phyloP scores from a whole-genome alignment of 2,888 invertebrate genomes.

The Thymelicus sylvestris region DNA sequence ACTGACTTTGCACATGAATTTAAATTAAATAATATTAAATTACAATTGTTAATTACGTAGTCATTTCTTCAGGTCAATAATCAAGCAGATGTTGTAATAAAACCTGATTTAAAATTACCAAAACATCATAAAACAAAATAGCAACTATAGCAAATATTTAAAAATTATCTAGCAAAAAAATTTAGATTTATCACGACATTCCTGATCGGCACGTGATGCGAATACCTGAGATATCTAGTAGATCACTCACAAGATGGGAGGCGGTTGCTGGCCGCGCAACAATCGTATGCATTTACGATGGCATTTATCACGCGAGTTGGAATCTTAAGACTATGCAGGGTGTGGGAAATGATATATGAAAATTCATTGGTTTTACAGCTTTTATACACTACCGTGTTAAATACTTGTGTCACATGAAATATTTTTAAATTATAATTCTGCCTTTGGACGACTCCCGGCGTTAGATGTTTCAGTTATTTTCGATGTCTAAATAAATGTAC shows the following conservation, averaged over 20 bases:
- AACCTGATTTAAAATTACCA: background rate
- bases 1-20: too few relatives aligned
- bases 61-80: too few relatives aligned
- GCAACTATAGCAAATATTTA: too few relatives aligned
- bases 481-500: too few relatives aligned
- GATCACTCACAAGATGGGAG: background rate
- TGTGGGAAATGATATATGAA: too few relatives aligned
- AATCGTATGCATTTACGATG: constrained; percentile 1
- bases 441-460: too few relatives aligned
- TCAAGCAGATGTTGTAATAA: background rate
- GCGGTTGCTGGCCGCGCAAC: background rate
- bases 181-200: background rate
- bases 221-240: constrained; percentile 3
- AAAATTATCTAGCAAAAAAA: background rate
- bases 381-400: too few relatives aligned
- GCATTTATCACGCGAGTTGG: background rate
- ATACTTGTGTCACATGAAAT: too few relatives aligned
- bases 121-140: background rate
- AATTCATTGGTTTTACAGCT: too few relatives aligned
- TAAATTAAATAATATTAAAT: too few relatives aligned
- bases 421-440: too few relatives aligned
- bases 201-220: background rate
- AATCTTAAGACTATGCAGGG: background rate
- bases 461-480: background rate
- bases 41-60: too few relatives aligned